Conservation (phyloP, 2,888 invertebrate species). For the Slavum lentiscoides region DNA sequence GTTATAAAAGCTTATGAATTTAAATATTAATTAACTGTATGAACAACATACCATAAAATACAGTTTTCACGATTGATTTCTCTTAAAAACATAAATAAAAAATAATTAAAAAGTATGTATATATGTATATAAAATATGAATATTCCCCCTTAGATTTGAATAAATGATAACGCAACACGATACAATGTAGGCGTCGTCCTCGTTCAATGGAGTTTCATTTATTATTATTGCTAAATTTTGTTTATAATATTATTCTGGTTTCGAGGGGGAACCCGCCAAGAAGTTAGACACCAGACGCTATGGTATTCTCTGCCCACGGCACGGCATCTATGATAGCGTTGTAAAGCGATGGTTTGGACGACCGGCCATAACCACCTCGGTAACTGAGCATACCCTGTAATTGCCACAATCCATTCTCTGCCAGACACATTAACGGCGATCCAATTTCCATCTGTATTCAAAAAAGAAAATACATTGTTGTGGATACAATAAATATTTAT, state of each 20-base stretch:
- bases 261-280: neutral
- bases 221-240: neutral
- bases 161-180: neutral
- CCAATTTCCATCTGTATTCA: slow-evolving; percentile 68
- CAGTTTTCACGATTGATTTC: slow-evolving; percentile 1
- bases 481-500: no score
- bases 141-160: neutral
- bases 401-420: slow-evolving; percentile 65
- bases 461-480: no score
- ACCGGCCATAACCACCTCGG: slow-evolving; percentile 62
- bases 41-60: neutral
- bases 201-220: neutral
- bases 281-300: slow-evolving; percentile 57
- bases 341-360: slow-evolving; percentile 66
- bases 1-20: neutral
- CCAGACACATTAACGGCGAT: slow-evolving; percentile 69
- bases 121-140: neutral
- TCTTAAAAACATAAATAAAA: slow-evolving; percentile 2
- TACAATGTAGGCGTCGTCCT: neutral
- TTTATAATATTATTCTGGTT: neutral
- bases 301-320: slow-evolving; percentile 62
- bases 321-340: slow-evolving; percentile 60
- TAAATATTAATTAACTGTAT: slow-evolving; percentile 20
- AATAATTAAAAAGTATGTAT: neutral
- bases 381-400: slow-evolving; percentile 67